phyloP scores from a whole-genome alignment of 2,113 vertebrate species.

The Dicrurus megarhynchus region DNA sequence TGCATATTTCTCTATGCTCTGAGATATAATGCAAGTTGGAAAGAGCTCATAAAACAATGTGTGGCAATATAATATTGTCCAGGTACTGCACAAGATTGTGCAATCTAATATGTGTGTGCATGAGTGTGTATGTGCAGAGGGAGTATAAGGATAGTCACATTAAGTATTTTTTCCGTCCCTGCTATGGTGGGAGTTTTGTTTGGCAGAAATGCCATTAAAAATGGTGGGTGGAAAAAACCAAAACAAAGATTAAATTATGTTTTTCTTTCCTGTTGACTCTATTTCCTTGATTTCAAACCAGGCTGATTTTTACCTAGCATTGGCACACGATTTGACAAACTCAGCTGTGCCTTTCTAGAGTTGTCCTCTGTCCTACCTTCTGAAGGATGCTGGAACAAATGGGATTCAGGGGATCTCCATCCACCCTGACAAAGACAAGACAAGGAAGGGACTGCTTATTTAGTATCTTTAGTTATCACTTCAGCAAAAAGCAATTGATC shows the following conservation, averaged over 20 bases:
- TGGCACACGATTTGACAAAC: background rate
- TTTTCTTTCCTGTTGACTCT: background rate
- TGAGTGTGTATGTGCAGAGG: background rate
- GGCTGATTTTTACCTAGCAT: background rate
- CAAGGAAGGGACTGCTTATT: background rate
- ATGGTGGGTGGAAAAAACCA: background rate
- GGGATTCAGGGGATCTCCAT: background rate
- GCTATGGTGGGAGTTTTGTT: background rate
- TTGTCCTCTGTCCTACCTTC: background rate
- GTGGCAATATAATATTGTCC: background rate
- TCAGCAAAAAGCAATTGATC: conserved; percentile 61
- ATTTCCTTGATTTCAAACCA: background rate
- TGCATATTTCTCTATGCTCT: background rate
- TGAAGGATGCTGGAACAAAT: background rate
- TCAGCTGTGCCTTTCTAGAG: background rate
- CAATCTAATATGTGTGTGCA: background rate
- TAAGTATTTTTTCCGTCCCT: background rate
- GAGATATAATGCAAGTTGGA: background rate
- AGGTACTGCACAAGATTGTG: background rate
- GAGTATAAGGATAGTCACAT: background rate
- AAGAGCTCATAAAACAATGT: background rate
- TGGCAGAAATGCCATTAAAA: background rate
- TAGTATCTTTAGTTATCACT: background rate
- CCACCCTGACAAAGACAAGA: background rate
- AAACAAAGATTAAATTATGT: background rate